Evolutionary conservation across 2,888 invertebrate species (phyloP).

Genomic region (Quadroppia sp.): DNA sequence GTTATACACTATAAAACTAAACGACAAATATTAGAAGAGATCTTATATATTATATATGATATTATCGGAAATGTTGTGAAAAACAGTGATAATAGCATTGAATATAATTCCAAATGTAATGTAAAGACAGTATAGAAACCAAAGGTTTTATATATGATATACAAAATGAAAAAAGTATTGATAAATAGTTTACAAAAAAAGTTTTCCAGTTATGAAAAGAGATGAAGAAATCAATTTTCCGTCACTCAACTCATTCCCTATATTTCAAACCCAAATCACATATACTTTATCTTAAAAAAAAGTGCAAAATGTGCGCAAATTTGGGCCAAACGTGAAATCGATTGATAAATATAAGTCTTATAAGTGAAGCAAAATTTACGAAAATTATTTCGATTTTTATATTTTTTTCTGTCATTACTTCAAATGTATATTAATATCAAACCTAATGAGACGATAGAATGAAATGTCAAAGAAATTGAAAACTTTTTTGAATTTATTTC

Average conservation of each 20-base stretch:
- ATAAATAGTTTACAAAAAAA: constrained; percentile 5
- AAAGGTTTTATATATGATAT: not conserved
- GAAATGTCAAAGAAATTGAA: not conserved
- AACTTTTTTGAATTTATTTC: not conserved
- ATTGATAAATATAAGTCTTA: not conserved
- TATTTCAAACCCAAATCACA: constrained; percentile 5
- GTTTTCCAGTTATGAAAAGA: not conserved
- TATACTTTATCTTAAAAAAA: constrained; percentile 15
- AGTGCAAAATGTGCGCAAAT: constrained; percentile 20
- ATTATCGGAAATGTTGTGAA: not conserved
- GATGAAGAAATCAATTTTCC: constrained; percentile 2
- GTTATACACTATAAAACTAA: not conserved
- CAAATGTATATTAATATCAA: not conserved
- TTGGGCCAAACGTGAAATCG: not conserved
- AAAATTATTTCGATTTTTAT: not conserved
- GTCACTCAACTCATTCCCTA: not conserved
- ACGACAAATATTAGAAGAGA: not conserved
- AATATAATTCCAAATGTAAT: not conserved
- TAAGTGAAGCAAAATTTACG: not conserved
- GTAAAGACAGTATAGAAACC: not conserved
- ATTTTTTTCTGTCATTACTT: not conserved
- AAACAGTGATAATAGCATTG: too few species aligned
- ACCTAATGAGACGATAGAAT: not conserved
- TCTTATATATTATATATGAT: not conserved
- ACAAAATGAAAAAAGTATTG: constrained; percentile 12